Evolutionary conservation across 1,140 invertebrate genomes (phyloP).

Genomic region (Drosophila pruinosa): DNA sequence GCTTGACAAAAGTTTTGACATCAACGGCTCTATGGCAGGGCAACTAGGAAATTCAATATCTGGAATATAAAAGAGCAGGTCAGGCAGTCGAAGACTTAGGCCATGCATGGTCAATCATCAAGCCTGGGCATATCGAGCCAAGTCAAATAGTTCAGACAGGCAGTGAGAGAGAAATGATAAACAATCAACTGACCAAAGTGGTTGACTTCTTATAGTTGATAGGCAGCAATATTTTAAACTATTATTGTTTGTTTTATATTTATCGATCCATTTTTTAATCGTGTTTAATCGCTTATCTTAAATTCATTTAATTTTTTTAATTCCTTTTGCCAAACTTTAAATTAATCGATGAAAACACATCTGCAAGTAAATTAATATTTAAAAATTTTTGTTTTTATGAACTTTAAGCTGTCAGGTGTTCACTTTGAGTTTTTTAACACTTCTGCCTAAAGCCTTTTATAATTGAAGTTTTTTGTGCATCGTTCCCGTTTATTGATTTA

Average conservation of each 20-base stretch:
- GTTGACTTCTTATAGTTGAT: background rate
- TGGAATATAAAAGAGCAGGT: background rate
- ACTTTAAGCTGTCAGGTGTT: background rate
- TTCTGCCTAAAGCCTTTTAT: background rate
- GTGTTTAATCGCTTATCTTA: too few relatives aligned
- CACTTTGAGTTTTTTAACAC: background rate
- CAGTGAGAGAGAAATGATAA: background rate
- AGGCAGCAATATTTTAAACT: too few relatives aligned
- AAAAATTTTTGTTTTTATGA: background rate
- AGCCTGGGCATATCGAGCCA: slow-evolving; percentile 11
- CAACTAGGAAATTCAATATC: slow-evolving; percentile 26
- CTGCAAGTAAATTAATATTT: background rate
- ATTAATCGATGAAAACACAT: too few relatives aligned
- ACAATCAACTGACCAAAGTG: background rate
- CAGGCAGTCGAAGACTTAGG: background rate
- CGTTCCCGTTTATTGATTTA: too few relatives aligned
- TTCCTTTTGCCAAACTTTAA: too few relatives aligned
- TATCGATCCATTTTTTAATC: too few relatives aligned
- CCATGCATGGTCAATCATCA: slow-evolving; percentile 22
- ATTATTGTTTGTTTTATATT: too few relatives aligned
- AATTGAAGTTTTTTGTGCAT: background rate
- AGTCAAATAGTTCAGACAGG: background rate
- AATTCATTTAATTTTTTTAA: background rate
- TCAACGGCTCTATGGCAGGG: slow-evolving; percentile 14
- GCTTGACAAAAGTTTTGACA: slow-evolving; percentile 22